Base-by-base conservation (phyloP, 1,140 invertebrate species). In the Drosophila mojavensis region DNA sequence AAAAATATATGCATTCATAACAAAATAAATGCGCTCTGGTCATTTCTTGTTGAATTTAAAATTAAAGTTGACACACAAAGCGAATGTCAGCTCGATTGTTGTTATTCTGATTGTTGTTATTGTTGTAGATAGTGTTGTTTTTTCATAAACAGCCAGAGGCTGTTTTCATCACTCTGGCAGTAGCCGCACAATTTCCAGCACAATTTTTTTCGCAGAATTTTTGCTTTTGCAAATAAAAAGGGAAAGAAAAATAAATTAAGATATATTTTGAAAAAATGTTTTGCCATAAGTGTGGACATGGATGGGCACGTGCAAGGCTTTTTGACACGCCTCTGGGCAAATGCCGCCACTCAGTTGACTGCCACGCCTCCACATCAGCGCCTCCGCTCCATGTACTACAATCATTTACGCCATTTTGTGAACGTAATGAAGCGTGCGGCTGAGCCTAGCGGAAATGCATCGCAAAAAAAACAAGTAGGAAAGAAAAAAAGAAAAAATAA, bases 221-320 rank as follows among this genome's bases (percentile, higher is more conserved):
- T 59, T 66, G 69, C 66, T 72, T 33, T 33, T 56, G 45, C 47
- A 24, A 28, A 50, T 48, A 43, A 62, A 48, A 39, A 39, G 10
- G 33, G 2, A 45, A 45, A 17, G 4, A 50, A 50, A 17, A 50
- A 26, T 26, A 26, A 24, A 50, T 47, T 47, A 20, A 10, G 20
- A 43, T 26, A 47, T 45, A 39, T 56, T 5, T 48, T n/a, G 65
- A 59, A 69, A 33, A 77, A 84, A 74, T 66, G 66, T 47, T 66
- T 78, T 66, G 55, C 20, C 47, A 33, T 58, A 79, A 79, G 71
- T 75, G 76, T 68, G 20, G 20, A 70, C 60, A 63, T 68, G 70
- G 64, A 73, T 36, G 41, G 65, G 55, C 67, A 69, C 50, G 54
- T 50, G 51, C 63, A 43, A 58, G 41, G 68, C 55, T 70, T 70